Conservation (phyloP, 37 sponge, comb jelly and placozoan genomes). For the Crambe crambe region DNA sequence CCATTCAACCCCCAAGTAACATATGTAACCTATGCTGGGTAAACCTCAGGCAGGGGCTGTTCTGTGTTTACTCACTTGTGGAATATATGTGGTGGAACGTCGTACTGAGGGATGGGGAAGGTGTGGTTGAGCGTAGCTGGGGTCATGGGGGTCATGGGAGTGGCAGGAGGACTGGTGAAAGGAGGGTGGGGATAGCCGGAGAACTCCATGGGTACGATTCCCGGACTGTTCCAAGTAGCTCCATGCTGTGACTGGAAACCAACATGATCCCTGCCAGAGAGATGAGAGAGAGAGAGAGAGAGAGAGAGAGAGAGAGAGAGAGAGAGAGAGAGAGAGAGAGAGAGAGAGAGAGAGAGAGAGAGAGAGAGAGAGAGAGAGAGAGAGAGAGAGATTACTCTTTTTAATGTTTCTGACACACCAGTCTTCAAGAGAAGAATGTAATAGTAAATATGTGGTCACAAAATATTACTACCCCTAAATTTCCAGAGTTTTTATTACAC, state of each 20-base stretch:
- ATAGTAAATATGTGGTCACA: no score
- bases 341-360: not conserved
- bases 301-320: not conserved
- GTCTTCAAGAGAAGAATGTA: no score
- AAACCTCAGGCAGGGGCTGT: no score
- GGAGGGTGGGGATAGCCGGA: conserved; percentile 24
- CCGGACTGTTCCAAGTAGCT: not conserved
- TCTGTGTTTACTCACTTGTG: not conserved
- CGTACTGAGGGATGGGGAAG: conserved; percentile 19
- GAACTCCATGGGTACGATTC: conserved; percentile 16
- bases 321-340: not conserved
- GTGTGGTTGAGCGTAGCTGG: conserved; percentile 23
- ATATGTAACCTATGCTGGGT: no score
- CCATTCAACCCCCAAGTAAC: no score
- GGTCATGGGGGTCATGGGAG: conserved; percentile 52
- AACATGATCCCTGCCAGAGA: not conserved
- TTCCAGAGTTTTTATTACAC: no score
- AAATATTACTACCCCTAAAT: no score
- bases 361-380: not conserved
- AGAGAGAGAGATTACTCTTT: not conserved
- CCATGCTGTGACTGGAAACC: not conserved
- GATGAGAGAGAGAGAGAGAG: not conserved
- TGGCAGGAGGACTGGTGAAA: conserved; percentile 45
- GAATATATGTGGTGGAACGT: not conserved
- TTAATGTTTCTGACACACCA: no score